phyloP scores from a whole-genome alignment of 2,113 vertebrate genomes.

The Pterocles gutturalis region DNA sequence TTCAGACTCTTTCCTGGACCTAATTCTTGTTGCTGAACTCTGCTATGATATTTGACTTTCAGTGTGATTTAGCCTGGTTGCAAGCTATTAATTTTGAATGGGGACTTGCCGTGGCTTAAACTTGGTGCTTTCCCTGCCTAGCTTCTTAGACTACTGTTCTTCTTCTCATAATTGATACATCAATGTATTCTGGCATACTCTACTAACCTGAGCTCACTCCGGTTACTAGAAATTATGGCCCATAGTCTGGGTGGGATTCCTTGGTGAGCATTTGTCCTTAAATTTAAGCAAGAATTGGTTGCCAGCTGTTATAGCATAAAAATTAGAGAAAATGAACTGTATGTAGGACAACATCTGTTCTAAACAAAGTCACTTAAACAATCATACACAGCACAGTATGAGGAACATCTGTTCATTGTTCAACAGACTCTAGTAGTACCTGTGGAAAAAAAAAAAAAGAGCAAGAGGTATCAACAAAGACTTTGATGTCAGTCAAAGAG shows the following conservation, averaged over 20 bases:
- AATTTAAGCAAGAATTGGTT: background rate
- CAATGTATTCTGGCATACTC: background rate
- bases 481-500: background rate
- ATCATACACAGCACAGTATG: background rate
- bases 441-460: background rate
- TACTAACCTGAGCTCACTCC: background rate
- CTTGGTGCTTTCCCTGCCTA: background rate
- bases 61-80: background rate
- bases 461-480: background rate
- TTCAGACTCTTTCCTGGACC: background rate
- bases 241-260: background rate
- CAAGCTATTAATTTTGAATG: background rate
- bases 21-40: background rate
- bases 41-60: background rate
- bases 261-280: background rate
- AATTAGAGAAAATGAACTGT: background rate
- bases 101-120: background rate
- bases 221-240: background rate
- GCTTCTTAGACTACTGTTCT: background rate
- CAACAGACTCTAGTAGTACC: background rate
- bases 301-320: background rate
- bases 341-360: background rate
- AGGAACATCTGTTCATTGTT: conserved; percentile 6
- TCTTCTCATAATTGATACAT: background rate
- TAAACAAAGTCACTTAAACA: background rate